Evolutionary conservation across 2,888 invertebrate genomes (phyloP).

Genomic region (Stratiomys singularior): DNA sequence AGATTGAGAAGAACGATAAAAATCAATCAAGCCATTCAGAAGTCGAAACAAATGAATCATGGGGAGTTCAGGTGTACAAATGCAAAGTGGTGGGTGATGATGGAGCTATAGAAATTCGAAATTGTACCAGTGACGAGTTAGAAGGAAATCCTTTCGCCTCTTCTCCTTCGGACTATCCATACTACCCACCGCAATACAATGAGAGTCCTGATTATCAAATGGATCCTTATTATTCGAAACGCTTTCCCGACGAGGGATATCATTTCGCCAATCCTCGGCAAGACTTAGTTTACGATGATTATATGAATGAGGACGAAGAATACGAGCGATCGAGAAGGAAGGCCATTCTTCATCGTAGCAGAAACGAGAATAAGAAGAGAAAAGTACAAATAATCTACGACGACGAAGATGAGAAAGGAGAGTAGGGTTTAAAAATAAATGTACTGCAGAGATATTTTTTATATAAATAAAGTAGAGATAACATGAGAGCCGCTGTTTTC

Average conservation of each 20-base stretch:
- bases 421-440: not conserved
- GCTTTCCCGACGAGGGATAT: not conserved
- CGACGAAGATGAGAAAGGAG: slow-evolving; percentile 7
- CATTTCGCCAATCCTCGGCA: slow-evolving; percentile 11
- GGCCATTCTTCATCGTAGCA: not conserved
- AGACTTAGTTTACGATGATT: slow-evolving; percentile 29
- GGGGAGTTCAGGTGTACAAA: slow-evolving; percentile 47
- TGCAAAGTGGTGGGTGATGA: slow-evolving; percentile 50
- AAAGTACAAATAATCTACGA: slow-evolving; percentile 35
- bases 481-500: not conserved
- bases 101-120: slow-evolving; percentile 48
- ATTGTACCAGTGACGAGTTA: slow-evolving; percentile 49
- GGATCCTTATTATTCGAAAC: not conserved
- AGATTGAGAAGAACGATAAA: slow-evolving; percentile 25
- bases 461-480: not conserved
- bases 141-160: slow-evolving; percentile 51
- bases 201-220: slow-evolving; percentile 4
- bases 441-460: not conserved
- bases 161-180: slow-evolving; percentile 42
- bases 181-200: slow-evolving; percentile 23
- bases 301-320: slow-evolving; percentile 10
- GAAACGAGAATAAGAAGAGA: not conserved
- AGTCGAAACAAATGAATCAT: slow-evolving; percentile 35
- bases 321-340: not conserved
- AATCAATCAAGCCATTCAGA: not conserved